Conservation (phyloP, 2,113 vertebrate genomes). For the Leptodactylus fuscus region DNA sequence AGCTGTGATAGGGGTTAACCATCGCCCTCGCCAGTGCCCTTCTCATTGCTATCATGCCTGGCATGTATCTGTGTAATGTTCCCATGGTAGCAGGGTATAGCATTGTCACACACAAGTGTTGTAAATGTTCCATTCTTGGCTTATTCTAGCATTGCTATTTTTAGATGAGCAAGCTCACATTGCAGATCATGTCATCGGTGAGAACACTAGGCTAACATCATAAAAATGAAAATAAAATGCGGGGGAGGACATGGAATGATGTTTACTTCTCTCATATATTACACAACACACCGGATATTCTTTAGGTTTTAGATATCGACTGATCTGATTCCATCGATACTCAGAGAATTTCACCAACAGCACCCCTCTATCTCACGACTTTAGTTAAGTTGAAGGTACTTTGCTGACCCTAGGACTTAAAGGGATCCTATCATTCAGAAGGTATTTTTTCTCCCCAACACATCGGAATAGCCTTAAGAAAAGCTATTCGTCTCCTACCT, state of each 20-base stretch:
- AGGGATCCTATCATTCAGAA: no score
- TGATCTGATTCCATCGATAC: not conserved
- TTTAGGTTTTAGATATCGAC: not conserved
- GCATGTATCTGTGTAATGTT: slow-evolving; percentile 41
- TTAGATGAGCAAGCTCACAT: slow-evolving; percentile 71
- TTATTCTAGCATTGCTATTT: slow-evolving; percentile 69
- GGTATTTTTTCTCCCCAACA: no score
- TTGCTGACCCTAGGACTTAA: no score
- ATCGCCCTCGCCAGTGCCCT: not conserved
- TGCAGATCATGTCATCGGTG: slow-evolving; percentile 57
- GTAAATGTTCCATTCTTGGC: slow-evolving; percentile 59
- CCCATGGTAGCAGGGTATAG: slow-evolving; percentile 62
- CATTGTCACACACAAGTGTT: slow-evolving; percentile 39
- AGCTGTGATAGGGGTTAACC: not conserved
- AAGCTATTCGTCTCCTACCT: no score
- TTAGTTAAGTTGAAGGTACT: no score
- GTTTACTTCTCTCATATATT: not conserved
- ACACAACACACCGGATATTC: not conserved
- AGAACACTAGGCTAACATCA: not conserved
- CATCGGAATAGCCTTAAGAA: no score
- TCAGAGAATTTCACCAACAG: not conserved
- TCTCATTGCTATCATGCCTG: not conserved
- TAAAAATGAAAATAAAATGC: slow-evolving; percentile 20
- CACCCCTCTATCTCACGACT: no score
- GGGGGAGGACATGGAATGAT: not conserved